A percentile compares a stretch with the other conserved stretches of the same genome.
Evolutionary conservation across 1,140 invertebrate genomes (phyloP).

Genomic region (Drosophila serrata): DNA sequence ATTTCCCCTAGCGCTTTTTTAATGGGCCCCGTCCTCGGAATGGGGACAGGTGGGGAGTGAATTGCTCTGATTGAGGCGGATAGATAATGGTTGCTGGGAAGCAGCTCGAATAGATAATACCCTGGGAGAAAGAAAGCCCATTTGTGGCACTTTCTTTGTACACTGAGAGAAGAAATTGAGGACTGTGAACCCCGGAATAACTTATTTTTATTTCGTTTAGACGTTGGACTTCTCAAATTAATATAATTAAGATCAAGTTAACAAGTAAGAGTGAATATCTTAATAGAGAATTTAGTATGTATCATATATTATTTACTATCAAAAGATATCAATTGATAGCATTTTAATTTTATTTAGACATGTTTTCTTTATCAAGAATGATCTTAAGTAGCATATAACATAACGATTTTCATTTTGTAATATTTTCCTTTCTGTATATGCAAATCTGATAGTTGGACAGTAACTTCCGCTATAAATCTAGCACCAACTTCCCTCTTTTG

Average conservation of each 20-base stretch:
- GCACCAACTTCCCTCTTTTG: conserved; percentile 9
- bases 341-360: neutral
- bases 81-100: conserved; percentile 30
- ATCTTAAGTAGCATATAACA: no score
- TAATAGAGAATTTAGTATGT: no score
- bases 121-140: conserved; percentile 1
- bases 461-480: conserved; percentile 54
- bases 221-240: no score
- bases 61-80: conserved; percentile 34
- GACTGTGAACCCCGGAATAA: no score
- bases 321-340: neutral
- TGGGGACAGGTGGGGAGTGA: conserved; percentile 36
- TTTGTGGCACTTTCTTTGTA: conserved; percentile 3
- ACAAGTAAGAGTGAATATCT: no score
- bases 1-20: conserved; percentile 52
- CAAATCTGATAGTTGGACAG: conserved; percentile 39
- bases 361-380: neutral
- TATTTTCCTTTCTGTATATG: conserved; percentile 20
- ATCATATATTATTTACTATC: no score
- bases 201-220: no score
- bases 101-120: conserved; percentile 37
- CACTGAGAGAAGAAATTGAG: neutral
- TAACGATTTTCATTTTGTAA: neutral
- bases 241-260: no score
- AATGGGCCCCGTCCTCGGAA: conserved; percentile 34